Evolutionary conservation across 2,113 vertebrate species (phyloP).

Genomic region (Rhea pennata): DNA sequence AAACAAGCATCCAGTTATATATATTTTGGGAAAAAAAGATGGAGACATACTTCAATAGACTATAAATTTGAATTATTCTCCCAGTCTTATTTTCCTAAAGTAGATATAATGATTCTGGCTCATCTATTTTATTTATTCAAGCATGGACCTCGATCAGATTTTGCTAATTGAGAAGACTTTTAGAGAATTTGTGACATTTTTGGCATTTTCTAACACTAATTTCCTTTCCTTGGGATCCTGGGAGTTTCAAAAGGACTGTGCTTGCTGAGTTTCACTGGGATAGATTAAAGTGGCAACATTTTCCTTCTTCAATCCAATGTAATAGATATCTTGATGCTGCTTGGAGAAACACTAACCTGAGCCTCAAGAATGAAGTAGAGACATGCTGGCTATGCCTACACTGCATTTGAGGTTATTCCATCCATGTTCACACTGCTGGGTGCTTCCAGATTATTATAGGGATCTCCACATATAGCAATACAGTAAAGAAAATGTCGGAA

Average conservation of each 20-base stretch:
- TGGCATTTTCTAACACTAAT: not conserved
- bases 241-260: not conserved
- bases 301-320: not conserved
- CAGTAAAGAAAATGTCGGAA: not conserved
- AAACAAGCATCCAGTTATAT: slow-evolving; percentile 1
- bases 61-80: not conserved
- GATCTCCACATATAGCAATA: not conserved
- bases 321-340: not conserved
- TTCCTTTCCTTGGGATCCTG: not conserved
- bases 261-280: not conserved
- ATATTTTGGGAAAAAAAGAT: not conserved
- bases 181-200: not conserved
- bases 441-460: not conserved
- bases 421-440: not conserved
- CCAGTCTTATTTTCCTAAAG: not conserved
- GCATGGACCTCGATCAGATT: not conserved
- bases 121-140: not conserved
- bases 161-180: not conserved
- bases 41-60: not conserved
- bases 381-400: not conserved
- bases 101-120: not conserved
- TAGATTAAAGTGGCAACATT: not conserved
- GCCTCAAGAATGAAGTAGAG: not conserved
- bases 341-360: slow-evolving; percentile 8
- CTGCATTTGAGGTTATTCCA: not conserved